Evolutionary conservation across 2,888 invertebrate genomes (phyloP).

Genomic region (Axea sp.): DNA sequence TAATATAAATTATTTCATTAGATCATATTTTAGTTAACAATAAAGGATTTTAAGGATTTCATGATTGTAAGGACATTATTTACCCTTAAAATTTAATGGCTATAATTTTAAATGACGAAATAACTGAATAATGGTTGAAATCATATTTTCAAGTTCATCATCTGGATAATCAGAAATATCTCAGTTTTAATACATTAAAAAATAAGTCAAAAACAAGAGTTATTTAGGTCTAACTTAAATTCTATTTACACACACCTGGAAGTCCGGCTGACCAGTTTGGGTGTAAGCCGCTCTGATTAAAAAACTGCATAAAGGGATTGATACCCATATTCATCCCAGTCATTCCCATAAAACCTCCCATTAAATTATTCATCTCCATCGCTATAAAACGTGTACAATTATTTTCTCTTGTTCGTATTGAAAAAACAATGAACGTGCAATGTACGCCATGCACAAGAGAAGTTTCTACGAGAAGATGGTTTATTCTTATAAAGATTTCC

Average conservation of each 20-base stretch:
- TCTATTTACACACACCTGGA: constrained; percentile 69
- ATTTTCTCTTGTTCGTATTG: constrained; percentile 23
- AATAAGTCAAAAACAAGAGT: no score
- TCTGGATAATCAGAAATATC: no score
- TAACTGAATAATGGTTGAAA: no score
- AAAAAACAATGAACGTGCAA: constrained; percentile 28
- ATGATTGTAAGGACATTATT: no score
- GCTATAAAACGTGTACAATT: constrained; percentile 65
- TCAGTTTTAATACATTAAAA: no score
- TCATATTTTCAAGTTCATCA: no score
- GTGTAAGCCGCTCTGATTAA: constrained; percentile 76
- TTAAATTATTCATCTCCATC: constrained; percentile 77
- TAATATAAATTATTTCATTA: neutral
- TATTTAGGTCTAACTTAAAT: constrained; percentile 8
- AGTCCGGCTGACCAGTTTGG: constrained; percentile 76
- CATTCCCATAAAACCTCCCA: constrained; percentile 77
- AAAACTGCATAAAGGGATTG: constrained; percentile 78
- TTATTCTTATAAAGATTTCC: neutral
- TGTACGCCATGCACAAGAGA: constrained; percentile 45
- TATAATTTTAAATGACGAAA: no score
- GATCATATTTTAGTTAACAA: no score
- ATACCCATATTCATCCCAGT: constrained; percentile 77
- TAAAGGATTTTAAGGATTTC: no score
- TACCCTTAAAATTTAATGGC: no score
- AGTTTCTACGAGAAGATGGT: constrained; percentile 27